Evolutionary conservation across 2,797 vertebrate genomes (phyloP).

Genomic region (Acrossocheilus fasciatus): DNA sequence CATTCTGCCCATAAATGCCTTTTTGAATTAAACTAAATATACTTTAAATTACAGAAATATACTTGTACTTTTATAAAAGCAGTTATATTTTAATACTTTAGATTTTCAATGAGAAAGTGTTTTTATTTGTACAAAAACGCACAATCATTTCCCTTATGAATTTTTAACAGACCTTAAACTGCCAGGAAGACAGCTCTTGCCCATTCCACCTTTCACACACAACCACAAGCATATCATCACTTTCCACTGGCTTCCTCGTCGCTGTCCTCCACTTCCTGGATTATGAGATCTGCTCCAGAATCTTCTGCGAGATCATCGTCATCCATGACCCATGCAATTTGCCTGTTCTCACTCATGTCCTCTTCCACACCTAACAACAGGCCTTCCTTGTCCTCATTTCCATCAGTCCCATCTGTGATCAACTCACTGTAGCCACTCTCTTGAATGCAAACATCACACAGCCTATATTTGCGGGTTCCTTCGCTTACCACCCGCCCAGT

Average conservation of each 20-base stretch:
- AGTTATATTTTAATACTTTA: conserved; percentile 54
- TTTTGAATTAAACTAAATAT: conserved; percentile 51
- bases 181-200: not conserved
- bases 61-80: conserved; percentile 46
- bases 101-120: conserved; percentile 27
- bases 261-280: conserved; percentile 95
- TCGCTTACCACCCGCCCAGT: conserved; percentile 94
- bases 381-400: conserved; percentile 75
- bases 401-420: conserved; percentile 78
- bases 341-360: conserved; percentile 85
- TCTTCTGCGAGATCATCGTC: conserved; percentile 90
- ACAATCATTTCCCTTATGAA: conserved; percentile 6
- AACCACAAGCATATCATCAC: conserved; percentile 26
- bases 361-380: conserved; percentile 86
- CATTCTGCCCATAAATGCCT: conserved; percentile 10
- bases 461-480: conserved; percentile 91
- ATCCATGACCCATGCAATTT: conserved; percentile 86
- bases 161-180: not conserved
- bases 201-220: conserved; percentile 7
- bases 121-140: conserved; percentile 30
- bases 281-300: conserved; percentile 91
- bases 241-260: conserved; percentile 87
- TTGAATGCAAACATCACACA: conserved; percentile 90
- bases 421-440: conserved; percentile 90
- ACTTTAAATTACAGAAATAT: conserved; percentile 46